Evolutionary conservation across 2,113 vertebrate species (phyloP), one percentile per base, ranked within the genome.

Genomic region (Bombycilla garrulus): DNA sequence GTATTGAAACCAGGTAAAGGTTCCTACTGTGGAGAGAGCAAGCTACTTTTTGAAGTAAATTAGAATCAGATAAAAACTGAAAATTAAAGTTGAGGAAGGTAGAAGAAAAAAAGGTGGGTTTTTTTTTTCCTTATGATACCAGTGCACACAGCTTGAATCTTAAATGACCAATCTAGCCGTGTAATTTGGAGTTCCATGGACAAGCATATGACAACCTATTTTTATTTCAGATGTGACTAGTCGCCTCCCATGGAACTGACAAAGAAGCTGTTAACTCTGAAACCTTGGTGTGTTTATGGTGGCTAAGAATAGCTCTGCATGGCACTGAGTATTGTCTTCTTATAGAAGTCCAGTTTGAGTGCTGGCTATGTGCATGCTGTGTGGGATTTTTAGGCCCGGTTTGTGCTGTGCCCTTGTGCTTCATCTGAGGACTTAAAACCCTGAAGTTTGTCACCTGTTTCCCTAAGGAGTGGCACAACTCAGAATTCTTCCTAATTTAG

Each of bases 251-350:
- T 92, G 47, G 35, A 95, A 21, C 62, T 61, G 65, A 87, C 81
- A 91, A 87, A 95, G 77, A 69, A 86, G 50, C 81, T 81, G 80
- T 57, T 88, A 92, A n/a, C 67, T 86, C 50, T 70, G 89, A 81
- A 91, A 81, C 64, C 38, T 91, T 1, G 5, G 12, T 91, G 51
- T 84, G 25, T 88, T 92, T 81, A 12, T 57, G 73, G 45, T 47
- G 64, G 11, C 91, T 94, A 62, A 84, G 72, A 89, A 81, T 89
- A 95, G 61, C 40, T 45, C 50, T 65, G 17, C 26, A 6, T 42
- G 38, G 40, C 51, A 47, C 56, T 65, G 81, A 15, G 50, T 29
- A 66, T 74, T 91, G 95, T 87, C 47, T 58, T 61, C 77, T 78
- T 45, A 23, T 4, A 62, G 51, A 78, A 36, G 91, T 70, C 69